Evolutionary conservation across 2,113 vertebrate species (phyloP), one percentile per base, ranked within the genome.

Genomic region (Hassar affinis): DNA sequence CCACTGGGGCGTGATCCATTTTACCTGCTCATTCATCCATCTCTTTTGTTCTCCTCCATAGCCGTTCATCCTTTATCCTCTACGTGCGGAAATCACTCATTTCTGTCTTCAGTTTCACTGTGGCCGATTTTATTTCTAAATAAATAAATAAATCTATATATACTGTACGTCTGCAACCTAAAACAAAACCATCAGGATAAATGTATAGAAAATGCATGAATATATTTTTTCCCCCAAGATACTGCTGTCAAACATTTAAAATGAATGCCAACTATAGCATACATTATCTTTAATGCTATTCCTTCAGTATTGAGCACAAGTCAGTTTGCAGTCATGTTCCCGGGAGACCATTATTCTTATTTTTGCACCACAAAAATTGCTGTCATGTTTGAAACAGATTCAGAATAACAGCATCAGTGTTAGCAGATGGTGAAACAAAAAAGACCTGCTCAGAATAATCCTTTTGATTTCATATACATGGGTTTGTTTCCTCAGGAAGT

Each of bases 31-130:
- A 52, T 12, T 35, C 74, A 76, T 76, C 74, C 74, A 2, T 76
- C 33, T 77, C 74, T 77, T n/a, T 77, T 77, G 74, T 77, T 77
- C 74, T 77, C 38, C 30, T 54, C 20, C 51, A 18, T 56, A 51
- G 20, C 74, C 35, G 74, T 25, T 77, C 38, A 33, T 52, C 52
- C 47, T 52, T 33, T 52, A 52, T 51, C 47, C 45, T 51, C 14
- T 51, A 51, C 15, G 15, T 27, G 25, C 25, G n/a, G n/a, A n/a
- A n/a, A 33, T 52, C n/a, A 75, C n/a, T 33, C 8, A 1, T 20
- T 54, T 54, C 4, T 3, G 3, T 47, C 68, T 45, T 69, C 66
- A 42, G 35, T 4, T 45, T 25, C 33, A 38, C 33, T 38, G 64
- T 22, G 64, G 33, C 64, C 22, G 64, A 68, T 68, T 68, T 30